Evolutionary conservation across 1,140 invertebrate genomes (phyloP).

Genomic region (Drosophila novamexicana): DNA sequence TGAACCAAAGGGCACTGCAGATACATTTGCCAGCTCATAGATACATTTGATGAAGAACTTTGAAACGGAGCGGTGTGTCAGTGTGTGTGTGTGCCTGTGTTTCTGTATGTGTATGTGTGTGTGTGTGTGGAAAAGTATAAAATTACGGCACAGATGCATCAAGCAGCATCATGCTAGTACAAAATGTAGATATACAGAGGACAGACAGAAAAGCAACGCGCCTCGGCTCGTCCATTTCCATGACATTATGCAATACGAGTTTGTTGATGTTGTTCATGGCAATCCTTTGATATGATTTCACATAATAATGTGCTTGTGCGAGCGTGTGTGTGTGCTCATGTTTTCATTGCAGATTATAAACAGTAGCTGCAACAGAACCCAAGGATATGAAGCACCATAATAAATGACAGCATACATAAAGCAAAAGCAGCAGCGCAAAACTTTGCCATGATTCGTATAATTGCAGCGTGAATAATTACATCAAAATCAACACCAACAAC

Average conservation of each 20-base stretch:
- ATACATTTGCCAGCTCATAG: slow-evolving; percentile 46
- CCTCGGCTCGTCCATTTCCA: slow-evolving; percentile 20
- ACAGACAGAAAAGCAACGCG: background rate
- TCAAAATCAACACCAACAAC: slow-evolving; percentile 61
- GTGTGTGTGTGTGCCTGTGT: background rate
- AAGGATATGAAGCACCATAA: slow-evolving; percentile 40
- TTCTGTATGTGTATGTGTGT: background rate
- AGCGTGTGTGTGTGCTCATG: slow-evolving; percentile 31
- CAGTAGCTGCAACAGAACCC: slow-evolving; percentile 44
- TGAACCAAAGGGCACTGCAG: slow-evolving; percentile 41
- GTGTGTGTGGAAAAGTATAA: slow-evolving; percentile 54
- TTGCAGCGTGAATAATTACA: slow-evolving; percentile 82
- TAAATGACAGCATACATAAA: slow-evolving; percentile 65
- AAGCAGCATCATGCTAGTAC: slow-evolving; percentile 15
- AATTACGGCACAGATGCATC: slow-evolving; percentile 64
- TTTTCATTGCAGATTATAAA: slow-evolving; percentile 79
- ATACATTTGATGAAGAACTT: slow-evolving; percentile 37
- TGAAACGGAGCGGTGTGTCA: background rate
- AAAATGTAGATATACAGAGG: slow-evolving; percentile 19
- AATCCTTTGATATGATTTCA: slow-evolving; percentile 79
- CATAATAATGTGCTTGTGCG: slow-evolving; percentile 68
- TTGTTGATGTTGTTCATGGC: slow-evolving; percentile 59
- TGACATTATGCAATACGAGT: slow-evolving; percentile 73
- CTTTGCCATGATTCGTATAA: slow-evolving; percentile 76
- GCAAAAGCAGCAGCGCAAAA: slow-evolving; percentile 63